Evolutionary conservation across 2,888 invertebrate species (phyloP).

Genomic region (Dolichopus griseipennis): DNA sequence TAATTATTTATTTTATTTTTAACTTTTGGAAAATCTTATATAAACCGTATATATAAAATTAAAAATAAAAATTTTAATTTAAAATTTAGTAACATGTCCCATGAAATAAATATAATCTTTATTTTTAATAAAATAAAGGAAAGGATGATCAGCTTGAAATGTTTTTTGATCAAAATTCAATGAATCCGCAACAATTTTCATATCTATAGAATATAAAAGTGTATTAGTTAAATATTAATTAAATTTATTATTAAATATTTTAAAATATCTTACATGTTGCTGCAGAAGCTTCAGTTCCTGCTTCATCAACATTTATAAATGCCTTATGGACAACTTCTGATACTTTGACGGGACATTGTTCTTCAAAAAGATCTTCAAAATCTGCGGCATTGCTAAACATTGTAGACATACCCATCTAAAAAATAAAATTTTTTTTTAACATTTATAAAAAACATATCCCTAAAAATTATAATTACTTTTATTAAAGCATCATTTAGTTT

Average conservation of each 20-base stretch:
- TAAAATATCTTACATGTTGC: slow-evolving; percentile 49
- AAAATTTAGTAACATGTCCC: slow-evolving; percentile 36
- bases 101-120: slow-evolving; percentile 30
- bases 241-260: not conserved
- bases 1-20: too few relatives aligned
- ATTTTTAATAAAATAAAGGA: slow-evolving; percentile 33
- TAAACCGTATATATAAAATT: too few relatives aligned
- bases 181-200: slow-evolving; percentile 33
- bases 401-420: slow-evolving; percentile 58
- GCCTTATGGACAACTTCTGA: slow-evolving; percentile 74
- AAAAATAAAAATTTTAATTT: slow-evolving; percentile 17
- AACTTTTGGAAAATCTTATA: too few relatives aligned
- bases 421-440: slow-evolving; percentile 8
- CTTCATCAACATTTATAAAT: slow-evolving; percentile 78
- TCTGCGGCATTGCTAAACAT: slow-evolving; percentile 55
- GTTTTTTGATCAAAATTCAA: slow-evolving; percentile 29
- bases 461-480: slow-evolving; percentile 48
- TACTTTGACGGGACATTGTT: slow-evolving; percentile 48
- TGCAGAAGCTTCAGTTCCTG: slow-evolving; percentile 82
- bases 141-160: slow-evolving; percentile 37
- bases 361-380: slow-evolving; percentile 53
- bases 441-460: too few relatives aligned
- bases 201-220: slow-evolving; percentile 24
- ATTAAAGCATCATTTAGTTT: slow-evolving; percentile 52
- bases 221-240: not conserved